These are phyloP conservation scores for Limnephilus marmoratus DNA, from an alignment of 2,888 invertebrate species.

Conservation along the genomic window DNA sequence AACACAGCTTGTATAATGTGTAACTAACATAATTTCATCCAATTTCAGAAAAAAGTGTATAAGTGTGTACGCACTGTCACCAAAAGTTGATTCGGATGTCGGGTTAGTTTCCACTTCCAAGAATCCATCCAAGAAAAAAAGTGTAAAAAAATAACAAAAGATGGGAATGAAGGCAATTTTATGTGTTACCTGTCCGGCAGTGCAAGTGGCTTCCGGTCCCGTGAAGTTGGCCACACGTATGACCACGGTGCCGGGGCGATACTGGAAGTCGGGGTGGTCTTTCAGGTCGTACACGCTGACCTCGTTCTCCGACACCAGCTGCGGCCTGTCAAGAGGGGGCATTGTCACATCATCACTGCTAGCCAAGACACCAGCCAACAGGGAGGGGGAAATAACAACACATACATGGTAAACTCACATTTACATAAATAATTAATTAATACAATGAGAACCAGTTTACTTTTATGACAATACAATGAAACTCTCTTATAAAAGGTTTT, in stretches of 20 bases:
- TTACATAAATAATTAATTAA: neutral
- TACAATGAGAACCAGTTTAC: too few species aligned
- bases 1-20: too few species aligned
- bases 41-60: too few species aligned
- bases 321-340: slow-evolving; percentile 76
- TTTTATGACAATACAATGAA: too few species aligned
- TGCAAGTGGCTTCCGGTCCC: slow-evolving; percentile 83
- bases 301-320: slow-evolving; percentile 85
- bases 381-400: neutral
- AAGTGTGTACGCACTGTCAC: too few species aligned
- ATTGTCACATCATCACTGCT: slow-evolving; percentile 20
- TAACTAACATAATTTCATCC: too few species aligned
- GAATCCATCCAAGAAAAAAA: too few species aligned
- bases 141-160: neutral
- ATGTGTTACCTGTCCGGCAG: slow-evolving; percentile 87
- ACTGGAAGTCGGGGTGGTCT: slow-evolving; percentile 96
- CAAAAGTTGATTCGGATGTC: too few species aligned
- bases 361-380: neutral
- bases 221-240: slow-evolving; percentile 90
- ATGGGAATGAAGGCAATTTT: neutral
- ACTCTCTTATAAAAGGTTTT: too few species aligned
- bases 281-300: slow-evolving; percentile 96
- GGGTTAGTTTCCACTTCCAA: too few species aligned
- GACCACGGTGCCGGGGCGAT: slow-evolving; percentile 94
- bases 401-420: neutral